Evolutionary conservation across 2,797 vertebrate species (phyloP), one percentile per base, ranked within the genome.

Genomic region (Lindbergichthys nudifrons): DNA sequence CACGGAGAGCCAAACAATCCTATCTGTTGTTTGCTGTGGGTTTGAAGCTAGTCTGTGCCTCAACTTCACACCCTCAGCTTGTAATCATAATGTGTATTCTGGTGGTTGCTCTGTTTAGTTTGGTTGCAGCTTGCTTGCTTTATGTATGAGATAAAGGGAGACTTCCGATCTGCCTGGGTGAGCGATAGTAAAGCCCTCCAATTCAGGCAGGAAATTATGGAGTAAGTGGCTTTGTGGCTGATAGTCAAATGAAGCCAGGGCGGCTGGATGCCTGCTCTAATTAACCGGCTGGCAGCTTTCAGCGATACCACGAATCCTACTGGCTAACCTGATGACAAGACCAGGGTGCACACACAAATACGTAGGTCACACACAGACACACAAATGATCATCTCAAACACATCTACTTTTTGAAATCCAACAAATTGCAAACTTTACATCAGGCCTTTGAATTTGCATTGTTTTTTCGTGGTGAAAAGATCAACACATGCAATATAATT

Each of bases 161-260:
- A 89, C 88, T 87, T 93, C 87, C 90, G 88, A 92, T 92, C 77
- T 85, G 89, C 86, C 90, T 87, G 77, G 82, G 84, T 87, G 82
- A 90, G 84, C 85, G 91, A 94, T 93, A 89, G 88, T 81, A 79
- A 84, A 90, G 88, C 89, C 87, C 91, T 92, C 84, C 87, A 88
- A 88, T 90, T 87, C 88, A 92, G 89, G 91, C 94, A 95, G 94
- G 93, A 95, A 93, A 95, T 95, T 94, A 91, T 90, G 88, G 87
- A 90, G 90, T 92, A 94, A 95, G 93, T 93, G 92, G 89, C 88
- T 91, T 75, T 88, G 87, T 89, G 88, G 92, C 91, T 89, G 93
- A 94, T 94, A 93, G 87, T 89, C 83, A 91, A 92, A 94, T 94
- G 92, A 93, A 92, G 90, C 84, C 81, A 83, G 83, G 90, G 91